Conservation (phyloP, 37 sponge, comb jelly and placozoan genomes). For the Geodia barretti region DNA sequence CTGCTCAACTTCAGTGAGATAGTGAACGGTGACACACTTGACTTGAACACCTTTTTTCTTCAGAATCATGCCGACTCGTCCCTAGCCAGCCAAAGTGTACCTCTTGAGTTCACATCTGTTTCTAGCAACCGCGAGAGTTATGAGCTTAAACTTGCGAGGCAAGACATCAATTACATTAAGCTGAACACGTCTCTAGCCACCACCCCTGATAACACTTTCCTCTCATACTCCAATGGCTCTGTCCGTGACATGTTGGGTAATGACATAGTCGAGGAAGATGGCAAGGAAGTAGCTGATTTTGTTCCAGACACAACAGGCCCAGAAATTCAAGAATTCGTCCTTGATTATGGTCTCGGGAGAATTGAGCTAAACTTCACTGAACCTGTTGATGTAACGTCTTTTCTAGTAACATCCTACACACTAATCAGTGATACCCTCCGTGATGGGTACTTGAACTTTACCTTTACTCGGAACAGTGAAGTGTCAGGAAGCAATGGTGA, state of each 20-base stretch:
- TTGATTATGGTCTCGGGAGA: constrained; percentile 49
- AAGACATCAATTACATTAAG: constrained; percentile 62
- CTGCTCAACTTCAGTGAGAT: constrained; percentile 82
- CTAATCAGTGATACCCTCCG: constrained; percentile 17
- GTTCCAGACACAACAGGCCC: constrained; percentile 73
- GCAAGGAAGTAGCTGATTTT: constrained; percentile 23
- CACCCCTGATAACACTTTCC: constrained; percentile 42
- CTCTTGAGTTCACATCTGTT: constrained; percentile 23
- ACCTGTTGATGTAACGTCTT: constrained; percentile 46
- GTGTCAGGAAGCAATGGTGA: constrained; percentile 9
- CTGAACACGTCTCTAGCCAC: constrained; percentile 45
- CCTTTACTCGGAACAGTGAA: constrained; percentile 42
- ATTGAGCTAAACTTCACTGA: constrained; percentile 77
- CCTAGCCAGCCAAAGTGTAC: constrained; percentile 5
- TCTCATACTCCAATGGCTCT: constrained; percentile 47
- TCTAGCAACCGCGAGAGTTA: constrained; percentile 29
- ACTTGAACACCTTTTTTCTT: constrained; percentile 44
- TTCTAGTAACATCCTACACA: constrained; percentile 52
- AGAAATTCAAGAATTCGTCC: constrained; percentile 30
- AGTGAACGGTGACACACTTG: constrained; percentile 54
- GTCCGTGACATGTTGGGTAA: constrained; percentile 73
- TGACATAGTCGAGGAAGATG: constrained; percentile 30
- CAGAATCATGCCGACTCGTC: constrained; percentile 22
- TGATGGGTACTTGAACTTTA: background rate
- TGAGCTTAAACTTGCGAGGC: constrained; percentile 20